Evolutionary conservation across 2,888 invertebrate species (phyloP).

Genomic region (Quadroppia sp.): DNA sequence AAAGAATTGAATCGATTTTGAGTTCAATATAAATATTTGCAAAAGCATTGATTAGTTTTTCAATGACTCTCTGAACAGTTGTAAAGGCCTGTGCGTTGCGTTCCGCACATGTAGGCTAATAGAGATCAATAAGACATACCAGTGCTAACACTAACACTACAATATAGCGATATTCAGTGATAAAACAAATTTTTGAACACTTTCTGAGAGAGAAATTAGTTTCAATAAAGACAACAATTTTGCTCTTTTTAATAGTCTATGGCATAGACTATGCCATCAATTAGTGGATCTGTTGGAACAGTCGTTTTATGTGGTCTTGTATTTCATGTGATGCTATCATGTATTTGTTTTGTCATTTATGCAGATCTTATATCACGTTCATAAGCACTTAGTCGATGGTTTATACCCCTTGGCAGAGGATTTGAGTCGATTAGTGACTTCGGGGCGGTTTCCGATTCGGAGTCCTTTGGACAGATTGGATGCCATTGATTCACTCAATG

Average conservation of each 20-base stretch:
- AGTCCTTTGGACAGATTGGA: conserved; percentile 49
- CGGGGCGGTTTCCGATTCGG: conserved; percentile 44
- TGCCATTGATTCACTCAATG: conserved; percentile 47
- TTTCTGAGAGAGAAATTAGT: background rate
- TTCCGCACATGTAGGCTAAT: background rate
- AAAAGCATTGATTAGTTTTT: conserved; percentile 16
- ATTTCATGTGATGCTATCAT: background rate
- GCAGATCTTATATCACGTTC: conserved; percentile 47
- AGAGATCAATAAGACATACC: conserved; percentile 5
- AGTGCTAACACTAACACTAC: background rate
- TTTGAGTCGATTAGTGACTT: conserved; percentile 42
- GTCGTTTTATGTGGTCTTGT: background rate
- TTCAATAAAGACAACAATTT: background rate
- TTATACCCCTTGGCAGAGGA: conserved; percentile 48
- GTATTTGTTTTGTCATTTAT: background rate
- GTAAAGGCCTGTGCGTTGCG: background rate
- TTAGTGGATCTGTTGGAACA: background rate
- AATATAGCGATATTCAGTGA: background rate
- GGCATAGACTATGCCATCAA: background rate
- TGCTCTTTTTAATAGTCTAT: no score
- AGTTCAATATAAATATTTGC: conserved; percentile 23
- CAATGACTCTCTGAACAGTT: conserved; percentile 24
- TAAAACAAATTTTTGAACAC: conserved; percentile 9
- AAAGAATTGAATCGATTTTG: conserved; percentile 21
- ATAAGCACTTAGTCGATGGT: conserved; percentile 49